Evolutionary conservation across 2,797 vertebrate species (phyloP), one percentile per base, ranked within the genome.

Genomic region (Rhinophrynus dorsalis): DNA sequence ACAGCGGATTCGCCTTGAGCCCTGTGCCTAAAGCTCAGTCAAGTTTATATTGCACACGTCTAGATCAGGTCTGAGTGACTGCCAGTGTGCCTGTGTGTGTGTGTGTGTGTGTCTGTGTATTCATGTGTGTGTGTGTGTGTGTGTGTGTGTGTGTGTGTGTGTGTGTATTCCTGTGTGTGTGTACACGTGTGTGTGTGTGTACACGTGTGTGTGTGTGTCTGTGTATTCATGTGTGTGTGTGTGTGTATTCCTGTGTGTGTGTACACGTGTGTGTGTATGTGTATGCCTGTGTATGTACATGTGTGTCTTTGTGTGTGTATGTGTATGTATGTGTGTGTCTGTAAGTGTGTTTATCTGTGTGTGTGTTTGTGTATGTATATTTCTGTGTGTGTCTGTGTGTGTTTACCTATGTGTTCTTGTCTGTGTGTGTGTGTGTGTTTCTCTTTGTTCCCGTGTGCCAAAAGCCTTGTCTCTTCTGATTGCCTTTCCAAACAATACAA

Each of bases 41-140:
- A 80, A 83, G 78, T 66, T 79, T 78, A 80, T 27, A 62, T 47
- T 67, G 66, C 59, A 56, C 55, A 20, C 32, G 40, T 76, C 75
- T 30, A 62, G 44, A 37, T 54, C 48, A 32, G 51, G 32, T 58
- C 17, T 33, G 70, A 18, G 24, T 47, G 56, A 12, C 10, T 29
- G 45, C 13, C 5, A 21, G 38, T 10, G 0, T 2, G 55, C 6
- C 42, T 70, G 30, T 30, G 66, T n/a, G 58, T 26, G 52, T 35
- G 29, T 6, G 35, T 32, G 17, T 24, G 13, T 20, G 27, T 18
- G 23, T 1, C 4, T 17, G 18, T 21, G 29, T 61, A 17, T 47
- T n/a, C 10, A 42, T 48, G 37, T 1, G 55, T 8, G 50, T n/a
- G 12, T 45, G 42, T 45, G 6, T 7, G 45, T 23, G 26, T 29